These are phyloP conservation scores for Brachypteracias leptosomus DNA, from an alignment of 2,113 vertebrate genomes.

Conservation along the genomic window DNA sequence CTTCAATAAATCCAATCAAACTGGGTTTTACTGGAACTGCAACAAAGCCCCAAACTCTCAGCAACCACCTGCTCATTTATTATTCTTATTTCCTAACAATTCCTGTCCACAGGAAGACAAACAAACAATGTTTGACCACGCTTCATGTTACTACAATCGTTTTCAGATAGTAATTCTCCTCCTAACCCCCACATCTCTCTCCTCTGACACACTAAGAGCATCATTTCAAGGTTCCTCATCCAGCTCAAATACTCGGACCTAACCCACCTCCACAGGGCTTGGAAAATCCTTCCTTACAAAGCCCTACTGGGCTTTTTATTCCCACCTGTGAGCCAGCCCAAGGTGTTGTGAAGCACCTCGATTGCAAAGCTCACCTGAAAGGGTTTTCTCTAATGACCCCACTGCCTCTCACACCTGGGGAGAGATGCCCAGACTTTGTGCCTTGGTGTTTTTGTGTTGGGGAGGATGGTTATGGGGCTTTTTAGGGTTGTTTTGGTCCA, in stretches of 20 bases:
- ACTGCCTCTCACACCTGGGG: neutral
- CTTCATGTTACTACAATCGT: neutral
- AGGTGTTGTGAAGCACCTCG: neutral
- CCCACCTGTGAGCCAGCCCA: fast-evolving
- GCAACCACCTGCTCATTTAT: neutral
- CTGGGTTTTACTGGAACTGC: too few species aligned
- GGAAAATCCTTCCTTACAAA: neutral
- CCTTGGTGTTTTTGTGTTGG: neutral
- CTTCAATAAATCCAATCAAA: neutral
- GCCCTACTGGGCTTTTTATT: neutral
- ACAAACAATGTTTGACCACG: too few species aligned
- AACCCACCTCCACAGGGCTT: neutral
- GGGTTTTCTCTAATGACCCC: fast-evolving
- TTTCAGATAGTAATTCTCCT: neutral
- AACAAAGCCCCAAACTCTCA: too few species aligned
- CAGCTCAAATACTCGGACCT: too few species aligned
- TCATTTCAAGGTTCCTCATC: too few species aligned
- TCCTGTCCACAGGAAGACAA: neutral
- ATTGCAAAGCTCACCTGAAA: neutral
- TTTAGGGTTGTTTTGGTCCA: too few species aligned
- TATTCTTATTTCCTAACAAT: neutral
- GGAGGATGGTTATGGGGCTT: too few species aligned
- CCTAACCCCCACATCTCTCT: neutral
- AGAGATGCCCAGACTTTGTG: neutral
- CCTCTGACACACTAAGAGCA: too few species aligned